A percentile compares a stretch with the other conserved stretches of the same genome.
These are phyloP conservation scores for Drosophila acutilabella DNA, from an alignment of 2,888 invertebrate species.

Conservation along the genomic window DNA sequence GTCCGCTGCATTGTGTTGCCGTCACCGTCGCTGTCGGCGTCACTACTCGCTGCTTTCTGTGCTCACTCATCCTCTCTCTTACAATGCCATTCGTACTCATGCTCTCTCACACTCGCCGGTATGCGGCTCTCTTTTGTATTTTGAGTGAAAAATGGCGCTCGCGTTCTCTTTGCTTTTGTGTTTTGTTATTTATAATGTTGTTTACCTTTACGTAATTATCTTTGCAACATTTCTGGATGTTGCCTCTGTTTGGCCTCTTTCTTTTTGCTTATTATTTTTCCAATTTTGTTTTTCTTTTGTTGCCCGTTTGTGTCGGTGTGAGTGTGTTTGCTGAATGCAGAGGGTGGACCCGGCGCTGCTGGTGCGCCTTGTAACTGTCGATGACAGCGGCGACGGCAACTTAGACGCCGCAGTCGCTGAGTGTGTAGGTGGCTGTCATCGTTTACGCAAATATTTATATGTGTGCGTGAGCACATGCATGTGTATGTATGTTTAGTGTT, in stretches of 20 bases:
- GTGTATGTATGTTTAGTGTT: slow-evolving; percentile 5
- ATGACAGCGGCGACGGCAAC: slow-evolving; percentile 2
- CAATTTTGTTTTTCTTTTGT: slow-evolving; percentile 21
- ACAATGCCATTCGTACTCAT: slow-evolving; percentile 14
- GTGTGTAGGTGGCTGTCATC: slow-evolving; percentile 49
- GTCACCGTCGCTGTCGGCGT: slow-evolving; percentile 25
- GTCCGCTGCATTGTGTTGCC: slow-evolving; percentile 43
- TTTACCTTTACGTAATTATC: slow-evolving; percentile 81
- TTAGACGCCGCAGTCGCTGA: slow-evolving; percentile 10
- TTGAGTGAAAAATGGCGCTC: slow-evolving; percentile 12
- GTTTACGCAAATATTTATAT: not conserved
- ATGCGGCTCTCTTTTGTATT: slow-evolving; percentile 7
- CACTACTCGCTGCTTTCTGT: slow-evolving; percentile 44
- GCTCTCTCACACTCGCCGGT: slow-evolving; percentile 44
- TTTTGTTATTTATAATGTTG: slow-evolving; percentile 75
- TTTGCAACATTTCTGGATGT: slow-evolving; percentile 67
- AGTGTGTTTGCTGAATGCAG: slow-evolving; percentile 27
- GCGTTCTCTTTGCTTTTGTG: slow-evolving; percentile 35
- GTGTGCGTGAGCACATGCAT: slow-evolving; percentile 13
- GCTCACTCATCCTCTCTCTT: slow-evolving; percentile 9
- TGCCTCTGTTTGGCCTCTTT: slow-evolving; percentile 24
- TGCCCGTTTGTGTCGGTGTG: slow-evolving; percentile 7
- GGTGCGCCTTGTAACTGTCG: slow-evolving; percentile 48
- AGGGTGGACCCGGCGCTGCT: slow-evolving; percentile 44
- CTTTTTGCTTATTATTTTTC: slow-evolving; percentile 32